phyloP scores from a whole-genome alignment of 2,113 vertebrate genomes.

The Colossoma macropomum region DNA sequence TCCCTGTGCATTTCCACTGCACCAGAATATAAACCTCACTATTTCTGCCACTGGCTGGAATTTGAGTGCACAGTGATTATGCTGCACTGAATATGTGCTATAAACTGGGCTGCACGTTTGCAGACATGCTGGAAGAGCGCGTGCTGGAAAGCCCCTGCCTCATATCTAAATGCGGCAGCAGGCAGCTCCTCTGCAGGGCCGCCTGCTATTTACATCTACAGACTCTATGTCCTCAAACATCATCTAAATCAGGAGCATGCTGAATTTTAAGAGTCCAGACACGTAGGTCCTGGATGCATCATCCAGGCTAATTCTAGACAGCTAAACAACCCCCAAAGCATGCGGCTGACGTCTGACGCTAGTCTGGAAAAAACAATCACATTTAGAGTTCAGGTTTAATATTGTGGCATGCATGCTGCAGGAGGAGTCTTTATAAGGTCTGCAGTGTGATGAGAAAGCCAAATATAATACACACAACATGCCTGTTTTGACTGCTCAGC shows the following conservation, averaged over 20 bases:
- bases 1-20: no score
- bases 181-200: slow-evolving; percentile 34
- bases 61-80: no score
- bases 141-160: slow-evolving; percentile 75
- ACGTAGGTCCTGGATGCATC: neutral
- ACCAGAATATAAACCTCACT: no score
- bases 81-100: neutral
- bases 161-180: slow-evolving; percentile 57
- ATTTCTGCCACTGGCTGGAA: no score
- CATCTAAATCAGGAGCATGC: slow-evolving; percentile 29
- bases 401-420: no score
- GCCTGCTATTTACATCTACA: slow-evolving; percentile 53
- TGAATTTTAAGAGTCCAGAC: neutral
- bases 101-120: slow-evolving; percentile 20
- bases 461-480: neutral
- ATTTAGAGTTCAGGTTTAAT: neutral
- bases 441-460: neutral
- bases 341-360: neutral
- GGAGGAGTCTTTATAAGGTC: neutral
- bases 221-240: slow-evolving; percentile 26
- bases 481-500: no score
- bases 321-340: neutral
- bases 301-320: slow-evolving; percentile 19
- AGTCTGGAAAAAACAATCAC: neutral
- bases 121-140: slow-evolving; percentile 55